Evolutionary conservation across 2,888 invertebrate genomes (phyloP), one percentile per base, ranked within the genome.

Genomic region (Lasioglossum malachurum): DNA sequence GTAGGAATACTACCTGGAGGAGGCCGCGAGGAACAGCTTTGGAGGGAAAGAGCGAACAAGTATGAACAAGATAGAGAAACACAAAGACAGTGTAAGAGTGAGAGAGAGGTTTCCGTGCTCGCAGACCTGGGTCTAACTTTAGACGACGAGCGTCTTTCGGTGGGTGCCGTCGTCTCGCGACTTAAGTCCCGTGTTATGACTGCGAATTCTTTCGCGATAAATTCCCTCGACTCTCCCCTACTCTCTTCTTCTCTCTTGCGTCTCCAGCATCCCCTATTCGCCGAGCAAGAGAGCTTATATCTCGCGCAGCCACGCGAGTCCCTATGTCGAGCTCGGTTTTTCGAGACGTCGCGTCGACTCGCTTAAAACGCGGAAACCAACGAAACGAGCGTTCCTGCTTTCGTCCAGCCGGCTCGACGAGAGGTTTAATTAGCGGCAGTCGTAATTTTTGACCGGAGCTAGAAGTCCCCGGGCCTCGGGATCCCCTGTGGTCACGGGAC

Each of bases 201-300:
- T 91, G 89, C 86, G 86, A 90, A 92, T 92, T 91, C 88, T 88
- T 88, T 78, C 69, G 83, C 91, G 87, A 89, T 90, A 91, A 92
- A 89, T 88, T 88, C 82, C 76, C 53, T 35, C 75, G 38, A 23
- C 67, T 76, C 83, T 46, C 64, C 74, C 74, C 23, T 14, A 5
- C 60, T 44, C 19, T 16, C 64, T 31, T 19, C 27, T 23, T 27
- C n/a, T 27, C 60, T 60, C 27, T 60, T 4, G 1, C 27, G 4
- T 53, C 53, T n/a, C n/a, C 10, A n/a, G 10, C 3, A 53, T 53
- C 23, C 53, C 53, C 53, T 53, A n/a, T 53, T 53, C 53, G n/a
- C 10, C 53, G 23, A 53, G 23, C 8, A 53, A 53, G 53, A 53
- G n/a, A n/a, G n/a, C 53, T 53, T 53, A 53, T n/a, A 53, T 53